Base-by-base conservation (phyloP, 2,113 vertebrate species). In the Cyprinodon tularosa region DNA sequence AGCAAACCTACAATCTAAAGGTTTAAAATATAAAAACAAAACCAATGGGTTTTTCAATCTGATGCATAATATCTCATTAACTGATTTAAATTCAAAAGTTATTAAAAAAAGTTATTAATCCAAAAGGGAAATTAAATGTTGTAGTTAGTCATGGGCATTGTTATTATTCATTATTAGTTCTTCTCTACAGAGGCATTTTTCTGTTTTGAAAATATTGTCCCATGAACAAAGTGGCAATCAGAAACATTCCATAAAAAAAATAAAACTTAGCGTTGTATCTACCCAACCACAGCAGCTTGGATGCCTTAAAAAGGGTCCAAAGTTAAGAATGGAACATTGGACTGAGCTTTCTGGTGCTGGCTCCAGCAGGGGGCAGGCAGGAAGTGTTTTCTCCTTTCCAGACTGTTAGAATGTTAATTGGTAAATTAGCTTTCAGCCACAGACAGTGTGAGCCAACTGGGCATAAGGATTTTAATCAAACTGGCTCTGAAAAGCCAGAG, bases 321-420 rank as follows among this genome's bases (percentile, higher is more conserved):
- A 42, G 9, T 6, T 42, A 6, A 42, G 4, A 42, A 42, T 42
- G 42, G 9, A 42, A 42, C 2, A n/a, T 3, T 6, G 50, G 50
- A n/a, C 8, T 8, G 13, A 20, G 17, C 50, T 17, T 53, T n/a
- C 8, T 15, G 4, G 50, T 47, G 44, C 47, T 62, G 57, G 68
- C 69, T 80, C 89, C 92, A 93, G 85, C 85, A 91, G 92, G 78
- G 90, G 91, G 90, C 89, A 86, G 84, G 45, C 60, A 66, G n/a
- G 37, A 60, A 40, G 1, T 47, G 62, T 60, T 59, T 57, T 71
- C 39, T 71, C 12, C 65, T 57, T n/a, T 74, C 50, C 45, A 3
- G 13, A 12, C 76, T 42, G 48, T 22, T n/a, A n/a, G 62, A 69
- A 77, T 71, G 66, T 82, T 72, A 68, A 74, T 66, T 77, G 53